Base-by-base conservation (phyloP, 1,140 invertebrate genomes). In the Diuraphis noxia region DNA sequence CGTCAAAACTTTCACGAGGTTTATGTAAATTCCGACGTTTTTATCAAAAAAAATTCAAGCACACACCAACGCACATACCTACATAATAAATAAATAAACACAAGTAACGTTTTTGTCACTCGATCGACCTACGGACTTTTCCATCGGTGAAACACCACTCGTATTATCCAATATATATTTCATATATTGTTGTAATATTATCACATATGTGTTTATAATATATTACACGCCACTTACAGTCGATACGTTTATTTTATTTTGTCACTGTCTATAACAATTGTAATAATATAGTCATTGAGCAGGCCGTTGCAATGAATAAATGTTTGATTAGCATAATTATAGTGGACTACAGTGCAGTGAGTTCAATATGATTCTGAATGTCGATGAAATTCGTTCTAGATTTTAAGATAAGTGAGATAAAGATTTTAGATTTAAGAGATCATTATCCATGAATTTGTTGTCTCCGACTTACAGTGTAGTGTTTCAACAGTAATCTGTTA, bases 41-140 rank as follows among this genome's bases (percentile, higher is more conserved):
- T 49, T n/a, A 21, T 19, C n/a, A 1, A 34, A 46, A 82, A n/a
- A 82, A 41, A 30, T 38, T 2, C 36, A 81, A 2, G 40, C 23
- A 25, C 21, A 79, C 34, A 23, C 36, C 23, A 5, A 38, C 8
- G 23, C 21, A 38, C 36, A 79, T 46, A 17, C 17, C 2, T 46
- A n/a, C n/a, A n/a, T n/a, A n/a, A n/a, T n/a, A n/a, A 23, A 79
- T n/a, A 82, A 41, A 82, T n/a, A 82, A 36, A 86, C 43, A 49
- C n/a, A 25, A 86, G 49, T 49, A 86, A 46, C 84, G 84, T 49
- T 85, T 85, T 82, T 49, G n/a, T 85, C n/a, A 17, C 41, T 34
- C n/a, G 34, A 23, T 86, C n/a, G 84, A 49, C 56, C n/a, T n/a
- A n/a, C 10, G 30, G 56, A 63, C 56, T 63, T 63, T 63, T 63